Conservation (phyloP, 2,797 vertebrate species). For the Sebastes hubbsi region DNA sequence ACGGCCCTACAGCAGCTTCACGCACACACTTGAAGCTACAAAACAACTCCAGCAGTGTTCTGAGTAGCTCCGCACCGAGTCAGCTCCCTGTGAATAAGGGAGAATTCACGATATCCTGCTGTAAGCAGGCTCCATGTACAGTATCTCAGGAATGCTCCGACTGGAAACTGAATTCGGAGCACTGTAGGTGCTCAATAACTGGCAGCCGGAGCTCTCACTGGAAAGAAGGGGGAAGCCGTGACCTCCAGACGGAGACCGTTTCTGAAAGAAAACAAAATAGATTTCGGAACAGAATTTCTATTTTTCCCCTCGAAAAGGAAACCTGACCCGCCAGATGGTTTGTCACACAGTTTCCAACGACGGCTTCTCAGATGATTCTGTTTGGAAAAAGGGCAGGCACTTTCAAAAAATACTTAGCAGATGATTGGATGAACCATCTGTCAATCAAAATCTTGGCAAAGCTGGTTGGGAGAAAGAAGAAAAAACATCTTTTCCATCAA, state of each 20-base stretch:
- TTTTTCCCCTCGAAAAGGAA: background rate
- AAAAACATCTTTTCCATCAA: background rate
- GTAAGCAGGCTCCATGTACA: background rate
- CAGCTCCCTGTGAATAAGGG: background rate
- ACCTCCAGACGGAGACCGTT: background rate
- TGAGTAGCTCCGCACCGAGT: background rate
- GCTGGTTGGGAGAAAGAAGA: background rate
- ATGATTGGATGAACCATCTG: background rate
- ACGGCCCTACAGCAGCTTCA: slow-evolving; percentile 21
- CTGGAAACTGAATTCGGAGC: slow-evolving; percentile 3
- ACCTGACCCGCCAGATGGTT: background rate
- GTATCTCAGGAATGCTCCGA: background rate
- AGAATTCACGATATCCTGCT: background rate
- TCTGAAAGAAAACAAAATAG: background rate
- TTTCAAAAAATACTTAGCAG: background rate
- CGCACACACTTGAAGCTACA: background rate
- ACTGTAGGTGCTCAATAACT: background rate
- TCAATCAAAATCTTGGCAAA: background rate
- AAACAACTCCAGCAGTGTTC: background rate
- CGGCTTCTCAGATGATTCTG: background rate
- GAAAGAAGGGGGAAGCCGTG: background rate
- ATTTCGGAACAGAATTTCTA: background rate
- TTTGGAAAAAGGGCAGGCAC: background rate
- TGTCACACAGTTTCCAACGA: background rate
- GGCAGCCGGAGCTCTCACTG: background rate